A percentile compares a stretch with the other conserved stretches of the same genome.
These are phyloP conservation scores for Platycheirus albimanus DNA, from an alignment of 2,888 invertebrate species.

Conservation along the genomic window DNA sequence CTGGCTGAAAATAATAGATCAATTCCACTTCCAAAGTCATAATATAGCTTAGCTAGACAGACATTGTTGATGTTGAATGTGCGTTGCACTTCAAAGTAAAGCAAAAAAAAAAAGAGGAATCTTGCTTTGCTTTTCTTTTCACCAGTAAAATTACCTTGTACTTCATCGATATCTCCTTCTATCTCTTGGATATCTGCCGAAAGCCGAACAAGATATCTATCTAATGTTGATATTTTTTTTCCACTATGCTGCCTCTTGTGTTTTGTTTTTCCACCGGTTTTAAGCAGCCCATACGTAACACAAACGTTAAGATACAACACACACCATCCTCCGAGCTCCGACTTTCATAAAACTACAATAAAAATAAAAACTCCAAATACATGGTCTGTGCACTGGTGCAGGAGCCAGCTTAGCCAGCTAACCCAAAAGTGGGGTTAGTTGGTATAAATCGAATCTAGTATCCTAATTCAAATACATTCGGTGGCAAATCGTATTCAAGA, in stretches of 20 bases:
- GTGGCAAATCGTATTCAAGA: slow-evolving; percentile 78
- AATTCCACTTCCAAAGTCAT: slow-evolving; percentile 47
- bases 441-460: slow-evolving; percentile 83
- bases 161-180: slow-evolving; percentile 47
- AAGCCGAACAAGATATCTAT: slow-evolving; percentile 38
- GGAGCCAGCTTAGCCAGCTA: slow-evolving; percentile 35
- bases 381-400: slow-evolving; percentile 36
- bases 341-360: slow-evolving; percentile 72
- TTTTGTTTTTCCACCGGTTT: slow-evolving; percentile 59
- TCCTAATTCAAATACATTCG: slow-evolving; percentile 80
- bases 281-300: slow-evolving; percentile 66
- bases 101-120: slow-evolving; percentile 32
- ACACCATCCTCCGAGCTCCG: slow-evolving; percentile 39
- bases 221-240: slow-evolving; percentile 26
- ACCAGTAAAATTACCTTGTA: slow-evolving; percentile 60
- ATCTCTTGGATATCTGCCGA: slow-evolving; percentile 40
- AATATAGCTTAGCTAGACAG: slow-evolving; percentile 37
- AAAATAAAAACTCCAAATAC: slow-evolving; percentile 51
- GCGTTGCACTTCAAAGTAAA: slow-evolving; percentile 30
- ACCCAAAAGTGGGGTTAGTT: slow-evolving; percentile 71
- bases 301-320: slow-evolving; percentile 42
- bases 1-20: slow-evolving; percentile 48
- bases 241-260: neutral
- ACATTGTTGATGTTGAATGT: slow-evolving; percentile 8
- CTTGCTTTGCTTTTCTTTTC: slow-evolving; percentile 56